Evolutionary conservation across 2,797 vertebrate species (phyloP).

Genomic region (Microcaecilia unicolor): DNA sequence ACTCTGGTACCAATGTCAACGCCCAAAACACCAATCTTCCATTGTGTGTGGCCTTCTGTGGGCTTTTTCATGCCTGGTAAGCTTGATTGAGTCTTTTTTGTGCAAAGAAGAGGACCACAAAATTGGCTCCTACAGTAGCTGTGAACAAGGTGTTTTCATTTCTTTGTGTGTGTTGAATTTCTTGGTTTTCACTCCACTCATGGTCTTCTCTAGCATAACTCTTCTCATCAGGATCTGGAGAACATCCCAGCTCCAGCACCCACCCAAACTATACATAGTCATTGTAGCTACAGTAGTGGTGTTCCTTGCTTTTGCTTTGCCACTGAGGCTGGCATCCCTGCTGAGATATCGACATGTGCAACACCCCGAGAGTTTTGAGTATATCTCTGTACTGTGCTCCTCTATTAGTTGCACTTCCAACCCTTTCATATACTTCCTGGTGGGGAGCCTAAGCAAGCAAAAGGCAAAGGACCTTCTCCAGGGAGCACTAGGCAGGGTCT

Average conservation of each 20-base stretch:
- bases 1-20: conserved; percentile 19
- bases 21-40: neutral
- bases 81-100: neutral
- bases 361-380: neutral
- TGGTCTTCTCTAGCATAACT: neutral
- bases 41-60: conserved; percentile 7
- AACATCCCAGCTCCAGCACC: neutral
- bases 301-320: neutral
- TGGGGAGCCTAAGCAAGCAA: conserved; percentile 1
- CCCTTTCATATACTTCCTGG: conserved; percentile 5
- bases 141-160: no score
- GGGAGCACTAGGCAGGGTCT: conserved; percentile 1
- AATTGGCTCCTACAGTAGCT: accelerated
- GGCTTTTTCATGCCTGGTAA: conserved; percentile 3
- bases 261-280: neutral
- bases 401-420: neutral
- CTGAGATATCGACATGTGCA: no score
- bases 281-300: neutral
- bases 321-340: neutral
- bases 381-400: neutral
- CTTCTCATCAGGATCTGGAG: neutral
- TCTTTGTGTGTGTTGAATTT: conserved; percentile 6
- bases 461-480: neutral
- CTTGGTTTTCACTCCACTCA: conserved; percentile 6
- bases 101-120: accelerated